Percentiles rank a stretch among this genome's conserved stretches.
Conservation (phyloP, 2,888 invertebrate species). For the Pammene aurita region DNA sequence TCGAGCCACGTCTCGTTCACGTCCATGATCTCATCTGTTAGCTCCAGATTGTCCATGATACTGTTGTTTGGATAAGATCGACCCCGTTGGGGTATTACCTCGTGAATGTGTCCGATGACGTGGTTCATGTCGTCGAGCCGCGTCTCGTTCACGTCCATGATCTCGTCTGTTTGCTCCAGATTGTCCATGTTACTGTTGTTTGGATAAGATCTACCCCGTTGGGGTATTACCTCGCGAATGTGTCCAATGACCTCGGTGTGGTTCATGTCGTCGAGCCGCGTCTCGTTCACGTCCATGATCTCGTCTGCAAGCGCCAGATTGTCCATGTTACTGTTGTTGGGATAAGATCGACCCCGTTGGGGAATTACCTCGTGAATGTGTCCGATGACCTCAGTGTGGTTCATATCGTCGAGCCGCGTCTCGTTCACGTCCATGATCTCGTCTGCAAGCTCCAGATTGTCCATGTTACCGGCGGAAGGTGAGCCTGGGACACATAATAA, state of each 20-base stretch:
- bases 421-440: constrained; percentile 99
- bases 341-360: neutral
- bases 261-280: constrained; percentile 94
- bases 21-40: constrained; percentile 98
- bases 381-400: constrained; percentile 95
- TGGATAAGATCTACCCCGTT: neutral
- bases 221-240: constrained; percentile 92
- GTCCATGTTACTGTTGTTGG: constrained; percentile 82
- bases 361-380: constrained; percentile 95
- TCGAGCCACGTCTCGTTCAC: constrained; percentile 97
- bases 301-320: constrained; percentile 98
- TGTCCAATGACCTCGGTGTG: constrained; percentile 96
- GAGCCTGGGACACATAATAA: constrained; percentile 59
- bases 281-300: constrained; percentile 98
- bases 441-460: constrained; percentile 97
- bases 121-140: constrained; percentile 95
- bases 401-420: constrained; percentile 94
- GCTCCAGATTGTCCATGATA: constrained; percentile 92
- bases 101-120: constrained; percentile 96
- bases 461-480: constrained; percentile 90
- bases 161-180: constrained; percentile 98
- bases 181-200: constrained; percentile 85
- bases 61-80: neutral
- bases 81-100: constrained; percentile 83
- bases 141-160: constrained; percentile 98